Evolutionary conservation across 2,888 invertebrate genomes (phyloP), one percentile per base, ranked within the genome.

Genomic region (Quadriops clusia): DNA sequence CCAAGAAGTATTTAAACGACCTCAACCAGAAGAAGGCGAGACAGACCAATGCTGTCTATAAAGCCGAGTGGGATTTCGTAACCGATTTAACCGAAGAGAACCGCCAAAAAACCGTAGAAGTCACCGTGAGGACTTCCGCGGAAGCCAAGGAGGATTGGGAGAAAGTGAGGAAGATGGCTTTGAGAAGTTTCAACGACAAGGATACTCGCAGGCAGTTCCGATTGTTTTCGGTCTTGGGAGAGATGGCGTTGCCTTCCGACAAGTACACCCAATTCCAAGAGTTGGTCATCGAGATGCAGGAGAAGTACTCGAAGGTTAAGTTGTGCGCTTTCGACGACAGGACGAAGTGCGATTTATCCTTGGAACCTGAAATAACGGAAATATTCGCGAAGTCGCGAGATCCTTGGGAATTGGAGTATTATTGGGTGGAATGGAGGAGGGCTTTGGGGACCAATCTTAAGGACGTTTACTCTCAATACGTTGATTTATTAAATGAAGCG

Each of bases 391-490:
- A 61, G 17, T 84, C 81, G 31, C 70, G 77, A 29, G 70, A 90
- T 51, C 78, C 81, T 2, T 76, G 84, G 8, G 81, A 84, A 49
- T 57, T 91, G 41, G 72, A 76, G 46, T 70, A 84, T 48, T 65
- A 74, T 2, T 91, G 90, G 90, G 54, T 70, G 3, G 72, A 79
- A 46, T 91, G 86, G 81, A 72, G 89, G 28, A 74, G 68, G 15
- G 77, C 77, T 0, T 67, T 73, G 2, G 82, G 80, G 1, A 72
- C 77, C 3, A 67, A 67, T 32, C 68, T 75, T 0, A 68, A 71
- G 14, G 50, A 63, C 4, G 61, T 71, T 38, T 84, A 73, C 51
- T 68, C 73, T 22, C 68, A 72, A 35, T 82, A 82, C 50, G 70
- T 81, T 1, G 62, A 67, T 23, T 52, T 82, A 5, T 69, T 71